These are phyloP conservation scores for Hyperoplus lanceolatus DNA, from an alignment of 2,797 vertebrate genomes.

Conservation along the genomic window DNA sequence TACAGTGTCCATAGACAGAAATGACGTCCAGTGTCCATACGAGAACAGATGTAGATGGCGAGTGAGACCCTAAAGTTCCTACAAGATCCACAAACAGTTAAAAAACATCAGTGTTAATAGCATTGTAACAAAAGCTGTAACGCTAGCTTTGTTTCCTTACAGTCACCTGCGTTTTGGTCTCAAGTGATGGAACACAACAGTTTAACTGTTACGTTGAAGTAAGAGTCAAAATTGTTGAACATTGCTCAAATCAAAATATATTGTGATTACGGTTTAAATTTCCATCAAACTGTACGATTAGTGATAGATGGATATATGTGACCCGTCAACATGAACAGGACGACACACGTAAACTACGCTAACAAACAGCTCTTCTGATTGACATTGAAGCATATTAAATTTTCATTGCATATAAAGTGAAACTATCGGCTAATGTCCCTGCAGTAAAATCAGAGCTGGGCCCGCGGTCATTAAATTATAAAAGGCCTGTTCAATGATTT, in stretches of 20 bases:
- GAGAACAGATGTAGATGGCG: not conserved
- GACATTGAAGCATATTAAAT: conserved; percentile 33
- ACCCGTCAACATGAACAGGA: conserved; percentile 11
- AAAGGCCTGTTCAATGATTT: conserved; percentile 17
- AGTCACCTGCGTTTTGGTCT: conserved; percentile 52
- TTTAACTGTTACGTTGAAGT: conserved; percentile 1
- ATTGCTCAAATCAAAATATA: not conserved
- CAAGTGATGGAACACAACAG: conserved; percentile 27
- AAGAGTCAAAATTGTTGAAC: not conserved
- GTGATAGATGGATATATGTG: conserved; percentile 3
- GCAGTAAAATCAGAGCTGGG: conserved; percentile 14
- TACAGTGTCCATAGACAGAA: not conserved
- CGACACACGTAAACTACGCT: conserved; percentile 16
- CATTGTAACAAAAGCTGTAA: conserved; percentile 1
- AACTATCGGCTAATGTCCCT: conserved; percentile 41
- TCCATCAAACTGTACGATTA: conserved; percentile 3
- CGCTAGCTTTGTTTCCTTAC: conserved; percentile 1
- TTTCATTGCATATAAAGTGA: conserved; percentile 48
- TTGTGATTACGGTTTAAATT: conserved; percentile 7
- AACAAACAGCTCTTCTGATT: conserved; percentile 28
- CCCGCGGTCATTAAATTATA: conserved; percentile 32
- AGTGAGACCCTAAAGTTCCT: conserved; percentile 14
- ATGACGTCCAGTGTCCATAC: not conserved
- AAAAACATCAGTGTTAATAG: conserved; percentile 9
- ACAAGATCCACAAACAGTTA: conserved; percentile 1